A percentile compares a stretch with the other conserved stretches of the same genome.
Conservation (phyloP, 2,888 invertebrate genomes). For the Aleiodes leptofemur region DNA sequence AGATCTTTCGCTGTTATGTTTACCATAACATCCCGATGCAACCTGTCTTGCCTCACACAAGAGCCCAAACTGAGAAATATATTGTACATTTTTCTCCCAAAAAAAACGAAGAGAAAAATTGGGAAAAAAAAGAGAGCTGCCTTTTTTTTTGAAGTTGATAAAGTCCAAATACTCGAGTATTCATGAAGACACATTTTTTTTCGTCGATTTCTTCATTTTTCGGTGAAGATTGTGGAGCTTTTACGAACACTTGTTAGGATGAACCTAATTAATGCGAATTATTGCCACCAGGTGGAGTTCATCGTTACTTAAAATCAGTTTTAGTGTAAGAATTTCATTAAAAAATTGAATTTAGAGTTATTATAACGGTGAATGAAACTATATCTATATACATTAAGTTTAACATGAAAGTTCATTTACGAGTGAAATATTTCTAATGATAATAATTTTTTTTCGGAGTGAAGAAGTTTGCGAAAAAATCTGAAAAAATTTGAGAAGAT, state of each 20-base stretch:
- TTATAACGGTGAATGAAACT: too few species aligned
- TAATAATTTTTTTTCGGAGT: neutral
- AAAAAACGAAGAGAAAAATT: constrained; percentile 5
- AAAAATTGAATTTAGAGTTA: neutral
- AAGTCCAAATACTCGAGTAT: constrained; percentile 9
- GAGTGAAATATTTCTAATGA: too few species aligned
- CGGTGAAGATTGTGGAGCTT: constrained; percentile 3
- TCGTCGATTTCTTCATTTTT: neutral
- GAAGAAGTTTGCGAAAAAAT: too few species aligned
- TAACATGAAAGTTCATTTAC: too few species aligned
- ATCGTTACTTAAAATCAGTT: constrained; percentile 54
- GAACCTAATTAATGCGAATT: constrained; percentile 70
- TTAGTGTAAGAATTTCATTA: neutral
- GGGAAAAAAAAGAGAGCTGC: neutral
- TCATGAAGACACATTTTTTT: neutral
- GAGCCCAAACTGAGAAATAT: neutral
- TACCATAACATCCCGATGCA: constrained; percentile 72
- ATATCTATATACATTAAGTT: too few species aligned
- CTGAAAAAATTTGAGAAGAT: too few species aligned
- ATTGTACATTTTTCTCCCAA: constrained; percentile 12
- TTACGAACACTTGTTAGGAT: constrained; percentile 2
- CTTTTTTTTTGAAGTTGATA: neutral
- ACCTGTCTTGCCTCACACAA: constrained; percentile 62
- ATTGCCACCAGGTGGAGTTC: constrained; percentile 61
- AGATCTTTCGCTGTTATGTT: constrained; percentile 71